Evolutionary conservation across 2,113 vertebrate species (phyloP), one percentile per base, ranked within the genome.

Genomic region (Tretioscincus oriximinensis): DNA sequence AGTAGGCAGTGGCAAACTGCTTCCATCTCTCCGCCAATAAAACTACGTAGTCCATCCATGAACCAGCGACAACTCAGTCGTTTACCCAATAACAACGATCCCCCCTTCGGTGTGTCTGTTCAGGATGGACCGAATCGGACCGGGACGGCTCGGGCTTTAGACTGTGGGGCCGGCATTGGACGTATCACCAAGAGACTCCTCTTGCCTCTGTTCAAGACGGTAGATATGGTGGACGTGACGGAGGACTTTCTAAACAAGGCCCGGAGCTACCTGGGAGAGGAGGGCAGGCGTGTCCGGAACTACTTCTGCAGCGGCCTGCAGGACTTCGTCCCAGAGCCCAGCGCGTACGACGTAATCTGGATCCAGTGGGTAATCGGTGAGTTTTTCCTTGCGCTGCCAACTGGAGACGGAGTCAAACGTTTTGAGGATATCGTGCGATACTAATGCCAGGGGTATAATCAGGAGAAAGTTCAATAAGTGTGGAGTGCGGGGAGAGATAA

Each of bases 361-460:
- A 98, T 97, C 77, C 98, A 99, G 95, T 99, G 98, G 98, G 98
- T 99, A 75, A 99, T 99, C 0, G 98, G 98, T 99, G 91, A 96
- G 97, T 83, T 0, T 9, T 2, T 8, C 2, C 0, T n/a, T 70
- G 0, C 0, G 1, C n/a, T 31, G 4, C 54, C 12, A 18, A 12
- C 54, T 1, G 54, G 54, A 58, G 18, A 58, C 14, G 1, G 14
- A 18, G 54, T 14, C 14, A 4, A 4, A 18, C 54, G 5, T 14
- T 3, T 18, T 58, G 54, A 58, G 54, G 54, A 18, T 16, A 5
- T 18, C 2, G 14, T 58, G 54, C 1, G 18, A 58, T 58, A 18
- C 54, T 58, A 18, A 58, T 58, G 54, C 35, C 35, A 41, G 5
- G 35, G 35, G 35, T 41, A 41, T 41, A 41, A 41, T 41, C 35